A percentile compares a stretch with the other conserved stretches of the same genome.
Conservation (phyloP, 2,888 invertebrate species). For the Iselma pallidipennis region DNA sequence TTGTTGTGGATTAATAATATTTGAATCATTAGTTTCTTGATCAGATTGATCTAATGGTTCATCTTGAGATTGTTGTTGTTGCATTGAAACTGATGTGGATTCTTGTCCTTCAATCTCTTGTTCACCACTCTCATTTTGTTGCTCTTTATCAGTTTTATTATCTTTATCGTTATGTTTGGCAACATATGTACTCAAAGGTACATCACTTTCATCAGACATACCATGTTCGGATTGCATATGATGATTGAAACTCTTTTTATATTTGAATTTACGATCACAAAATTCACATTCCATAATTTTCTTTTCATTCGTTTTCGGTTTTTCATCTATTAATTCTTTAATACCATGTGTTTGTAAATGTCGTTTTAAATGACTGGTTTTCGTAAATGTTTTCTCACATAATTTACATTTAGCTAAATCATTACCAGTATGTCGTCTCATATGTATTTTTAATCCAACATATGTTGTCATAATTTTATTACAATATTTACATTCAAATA, state of each 20-base stretch:
- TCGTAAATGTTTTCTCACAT: constrained; percentile 51
- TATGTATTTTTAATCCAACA: constrained; percentile 58
- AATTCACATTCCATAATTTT: constrained; percentile 54
- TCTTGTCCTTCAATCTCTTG: no score
- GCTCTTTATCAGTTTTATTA: background rate
- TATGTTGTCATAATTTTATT: constrained; percentile 46
- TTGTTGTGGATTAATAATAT: background rate
- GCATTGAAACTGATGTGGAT: background rate
- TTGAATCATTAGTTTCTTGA: constrained; percentile 4
- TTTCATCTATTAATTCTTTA: constrained; percentile 21
- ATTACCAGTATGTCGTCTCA: constrained; percentile 67
- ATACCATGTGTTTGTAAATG: constrained; percentile 48
- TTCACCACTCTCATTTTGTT: background rate
- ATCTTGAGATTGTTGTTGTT: background rate
- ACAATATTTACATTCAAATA: constrained; percentile 47
- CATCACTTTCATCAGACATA: constrained; percentile 51
- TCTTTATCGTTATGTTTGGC: constrained; percentile 12
- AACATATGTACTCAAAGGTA: constrained; percentile 29
- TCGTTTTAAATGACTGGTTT: constrained; percentile 47
- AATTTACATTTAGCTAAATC: constrained; percentile 44
- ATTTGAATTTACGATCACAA: constrained; percentile 56
- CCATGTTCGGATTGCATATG: constrained; percentile 56
- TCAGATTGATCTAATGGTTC: background rate
- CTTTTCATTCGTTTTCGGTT: constrained; percentile 22
- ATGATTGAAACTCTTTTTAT: constrained; percentile 54